phyloP scores from a whole-genome alignment of 1,140 invertebrate species.

The Lasioglossum albipes region DNA sequence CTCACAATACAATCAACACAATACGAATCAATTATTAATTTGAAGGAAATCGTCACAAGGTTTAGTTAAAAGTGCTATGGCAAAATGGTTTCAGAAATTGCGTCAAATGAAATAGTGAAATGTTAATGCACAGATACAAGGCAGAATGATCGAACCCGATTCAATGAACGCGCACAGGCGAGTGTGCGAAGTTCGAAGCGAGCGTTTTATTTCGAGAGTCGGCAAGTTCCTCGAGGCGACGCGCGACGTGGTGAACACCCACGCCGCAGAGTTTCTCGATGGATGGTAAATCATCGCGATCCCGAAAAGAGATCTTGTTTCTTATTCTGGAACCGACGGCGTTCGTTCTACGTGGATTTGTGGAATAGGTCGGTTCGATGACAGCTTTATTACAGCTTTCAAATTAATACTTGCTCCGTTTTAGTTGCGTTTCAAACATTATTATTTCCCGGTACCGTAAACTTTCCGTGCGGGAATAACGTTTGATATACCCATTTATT shows the following conservation, averaged over 20 bases:
- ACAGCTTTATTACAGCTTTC: slow-evolving; percentile 2
- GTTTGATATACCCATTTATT: neutral
- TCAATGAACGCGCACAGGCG: neutral
- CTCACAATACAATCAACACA: too few species aligned
- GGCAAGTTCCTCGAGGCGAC: slow-evolving; percentile 4
- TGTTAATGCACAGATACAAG: too few species aligned
- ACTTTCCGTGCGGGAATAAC: neutral
- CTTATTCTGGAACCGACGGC: neutral
- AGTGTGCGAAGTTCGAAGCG: too few species aligned
- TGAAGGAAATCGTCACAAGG: too few species aligned
- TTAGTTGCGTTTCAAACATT: neutral
- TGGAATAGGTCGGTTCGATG: neutral
- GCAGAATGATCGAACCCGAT: neutral
- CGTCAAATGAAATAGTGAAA: too few species aligned
- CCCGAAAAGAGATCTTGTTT: slow-evolving; percentile 10
- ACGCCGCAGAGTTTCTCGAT: slow-evolving; percentile 17
- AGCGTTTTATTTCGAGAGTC: slow-evolving; percentile 24
- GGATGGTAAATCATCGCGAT: slow-evolving; percentile 26
- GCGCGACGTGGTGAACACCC: slow-evolving; percentile 30
- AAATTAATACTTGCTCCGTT: neutral
- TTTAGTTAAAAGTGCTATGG: too few species aligned
- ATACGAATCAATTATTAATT: too few species aligned
- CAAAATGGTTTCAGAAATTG: too few species aligned
- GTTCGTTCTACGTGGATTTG: neutral
- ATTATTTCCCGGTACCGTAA: neutral